phyloP scores from a whole-genome alignment of 1,140 invertebrate genomes.

The Metopolophium dirhodum region DNA sequence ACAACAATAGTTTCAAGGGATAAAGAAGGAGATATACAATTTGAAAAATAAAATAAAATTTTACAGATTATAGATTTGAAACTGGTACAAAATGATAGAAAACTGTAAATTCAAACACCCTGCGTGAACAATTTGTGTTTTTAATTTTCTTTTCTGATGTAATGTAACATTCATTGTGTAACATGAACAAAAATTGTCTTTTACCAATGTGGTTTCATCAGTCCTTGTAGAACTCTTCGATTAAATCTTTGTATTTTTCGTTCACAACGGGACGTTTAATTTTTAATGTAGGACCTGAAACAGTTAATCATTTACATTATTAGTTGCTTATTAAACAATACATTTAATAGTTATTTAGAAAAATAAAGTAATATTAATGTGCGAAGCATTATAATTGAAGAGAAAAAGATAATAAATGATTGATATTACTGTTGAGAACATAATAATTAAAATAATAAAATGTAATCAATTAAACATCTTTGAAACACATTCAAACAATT shows the following conservation, averaged over 20 bases:
- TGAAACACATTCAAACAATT: neutral
- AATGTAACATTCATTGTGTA: too few relatives aligned
- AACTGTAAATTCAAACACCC: neutral
- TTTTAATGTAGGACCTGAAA: conserved; percentile 84
- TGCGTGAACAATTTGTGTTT: conserved; percentile 32
- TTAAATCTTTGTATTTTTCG: conserved; percentile 72
- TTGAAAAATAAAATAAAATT: neutral
- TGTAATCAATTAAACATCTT: neutral
- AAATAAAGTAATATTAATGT: neutral
- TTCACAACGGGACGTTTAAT: conserved; percentile 74
- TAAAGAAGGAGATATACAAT: neutral
- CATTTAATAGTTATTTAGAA: neutral
- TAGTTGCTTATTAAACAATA: neutral
- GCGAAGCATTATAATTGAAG: neutral
- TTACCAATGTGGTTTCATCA: neutral
- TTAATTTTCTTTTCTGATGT: neutral
- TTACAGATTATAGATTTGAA: neutral
- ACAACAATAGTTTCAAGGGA: conserved; percentile 38
- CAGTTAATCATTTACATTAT: conserved; percentile 60
- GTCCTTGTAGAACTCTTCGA: conserved; percentile 72
- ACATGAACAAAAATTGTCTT: conserved; percentile 6
- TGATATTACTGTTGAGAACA: neutral
- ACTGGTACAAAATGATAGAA: conserved; percentile 3
- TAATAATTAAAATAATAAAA: neutral
- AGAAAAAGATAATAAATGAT: neutral